Evolutionary conservation across 1,140 invertebrate species (phyloP), one percentile per base, ranked within the genome.

Genomic region (Zaprionus camerounensis): DNA sequence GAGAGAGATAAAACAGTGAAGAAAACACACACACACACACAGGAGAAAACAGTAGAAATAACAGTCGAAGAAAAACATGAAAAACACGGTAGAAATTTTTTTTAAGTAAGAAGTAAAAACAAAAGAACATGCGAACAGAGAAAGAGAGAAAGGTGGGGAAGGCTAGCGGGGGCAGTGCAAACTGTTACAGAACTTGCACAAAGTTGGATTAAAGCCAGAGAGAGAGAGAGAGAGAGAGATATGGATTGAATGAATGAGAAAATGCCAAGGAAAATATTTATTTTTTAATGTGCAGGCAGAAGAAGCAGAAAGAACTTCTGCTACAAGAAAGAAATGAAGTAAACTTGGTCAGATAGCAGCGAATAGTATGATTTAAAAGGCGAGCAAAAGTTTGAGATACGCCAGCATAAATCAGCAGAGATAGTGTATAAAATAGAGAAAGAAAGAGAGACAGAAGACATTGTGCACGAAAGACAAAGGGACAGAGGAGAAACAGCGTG

Each of bases 101-200:
- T 68, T 69, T n/a, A 80, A 83, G 76, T 70, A 77, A 72, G 31
- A 83, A 83, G 65, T 77, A 73, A 69, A 77, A 80, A 44, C 51
- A 77, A 80, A 81, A 57, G 17, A 61, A 55, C 22, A 44, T 15
- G 53, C 51, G 62, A 44, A 20, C n/a, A 22, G 11, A 24, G 53
- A 51, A 9, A 31, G 31, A 1, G 11, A 24, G 53, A 1, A 3
- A 26, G 24, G 5, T 26, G 31, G 9, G 9, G 9, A 3, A 9
- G 28, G 2, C 0, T 0, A 51, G 9, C 46, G 76, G 15, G 41
- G 66, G 51, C 15, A 20, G 34, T 6, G 20, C 20, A 59, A 15
- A 34, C n/a, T 20, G 26, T 34, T 44, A 17, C 26, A 69, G 24
- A 44, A 71, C 56, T 64, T 66, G 62, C 20, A 36, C 38, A 66